These are phyloP conservation scores for Bhutanitis thaidina DNA, from an alignment of 2,888 invertebrate species.

Conservation along the genomic window DNA sequence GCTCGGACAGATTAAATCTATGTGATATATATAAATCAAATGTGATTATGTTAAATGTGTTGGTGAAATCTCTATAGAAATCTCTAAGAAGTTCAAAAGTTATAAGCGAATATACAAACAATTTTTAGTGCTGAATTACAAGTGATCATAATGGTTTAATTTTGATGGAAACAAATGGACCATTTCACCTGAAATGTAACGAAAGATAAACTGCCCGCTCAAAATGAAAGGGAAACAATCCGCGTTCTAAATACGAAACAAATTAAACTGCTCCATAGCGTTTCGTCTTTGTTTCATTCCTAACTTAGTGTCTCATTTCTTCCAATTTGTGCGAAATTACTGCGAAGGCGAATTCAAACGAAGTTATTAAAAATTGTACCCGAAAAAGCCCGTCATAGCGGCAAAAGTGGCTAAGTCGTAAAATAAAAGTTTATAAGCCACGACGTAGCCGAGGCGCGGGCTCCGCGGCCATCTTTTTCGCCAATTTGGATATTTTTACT, in stretches of 20 bases:
- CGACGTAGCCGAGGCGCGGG: conserved; percentile 26
- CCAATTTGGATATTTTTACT: conserved; percentile 23
- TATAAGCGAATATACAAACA: too few relatives aligned
- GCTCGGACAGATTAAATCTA: too few relatives aligned
- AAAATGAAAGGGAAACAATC: too few relatives aligned
- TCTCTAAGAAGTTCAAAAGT: too few relatives aligned
- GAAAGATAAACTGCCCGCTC: too few relatives aligned
- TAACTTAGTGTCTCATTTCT: conserved; percentile 3
- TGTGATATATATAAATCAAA: too few relatives aligned
- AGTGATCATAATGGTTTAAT: too few relatives aligned
- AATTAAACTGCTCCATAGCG: background rate
- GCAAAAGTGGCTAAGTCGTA: conserved; percentile 32
- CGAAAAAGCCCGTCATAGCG: conserved; percentile 19
- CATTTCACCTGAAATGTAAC: too few relatives aligned
- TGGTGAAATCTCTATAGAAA: too few relatives aligned
- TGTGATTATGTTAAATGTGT: too few relatives aligned
- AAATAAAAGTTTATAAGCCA: conserved; percentile 36
- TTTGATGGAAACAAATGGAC: too few relatives aligned
- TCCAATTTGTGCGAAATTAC: conserved; percentile 15
- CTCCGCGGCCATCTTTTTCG: conserved; percentile 28
- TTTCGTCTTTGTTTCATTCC: background rate
- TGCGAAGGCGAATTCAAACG: conserved; percentile 1
- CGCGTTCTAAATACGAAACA: background rate
- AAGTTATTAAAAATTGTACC: conserved; percentile 19
- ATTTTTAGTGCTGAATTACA: too few relatives aligned